Conservation (phyloP, 2,113 vertebrate genomes). For the Kryptolebias marmoratus region DNA sequence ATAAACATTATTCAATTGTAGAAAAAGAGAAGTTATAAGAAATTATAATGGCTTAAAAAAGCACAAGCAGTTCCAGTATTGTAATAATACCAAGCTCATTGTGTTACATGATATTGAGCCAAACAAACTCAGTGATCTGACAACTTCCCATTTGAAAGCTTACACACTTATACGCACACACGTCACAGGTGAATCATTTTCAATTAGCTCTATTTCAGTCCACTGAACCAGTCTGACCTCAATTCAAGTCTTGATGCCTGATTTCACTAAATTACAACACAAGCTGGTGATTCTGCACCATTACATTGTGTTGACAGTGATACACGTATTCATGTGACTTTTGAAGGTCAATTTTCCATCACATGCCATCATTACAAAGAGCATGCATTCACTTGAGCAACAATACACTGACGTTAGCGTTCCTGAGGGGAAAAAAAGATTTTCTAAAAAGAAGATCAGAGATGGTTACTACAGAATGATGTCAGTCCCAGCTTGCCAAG, state of each 20-base stretch:
- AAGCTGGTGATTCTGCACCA: neutral
- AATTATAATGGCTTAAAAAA: neutral
- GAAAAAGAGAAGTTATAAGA: neutral
- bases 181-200: neutral
- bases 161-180: neutral
- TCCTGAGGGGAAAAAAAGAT: neutral
- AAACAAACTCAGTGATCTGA: neutral
- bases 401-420: neutral
- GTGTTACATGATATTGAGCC: no score
- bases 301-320: neutral
- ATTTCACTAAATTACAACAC: neutral
- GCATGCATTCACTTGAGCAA: neutral
- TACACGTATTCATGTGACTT: neutral
- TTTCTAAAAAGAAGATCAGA: neutral
- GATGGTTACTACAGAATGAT: neutral
- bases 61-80: neutral
- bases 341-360: neutral
- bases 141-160: neutral
- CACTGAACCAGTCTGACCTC: constrained; percentile 6
- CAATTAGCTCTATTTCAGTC: neutral
- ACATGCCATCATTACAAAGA: neutral
- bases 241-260: constrained; percentile 4
- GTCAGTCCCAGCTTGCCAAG: neutral
- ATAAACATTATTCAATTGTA: neutral
- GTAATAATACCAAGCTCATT: no score